These are phyloP conservation scores for Gallinago media DNA, from an alignment of 2,113 vertebrate genomes.

Conservation along the genomic window DNA sequence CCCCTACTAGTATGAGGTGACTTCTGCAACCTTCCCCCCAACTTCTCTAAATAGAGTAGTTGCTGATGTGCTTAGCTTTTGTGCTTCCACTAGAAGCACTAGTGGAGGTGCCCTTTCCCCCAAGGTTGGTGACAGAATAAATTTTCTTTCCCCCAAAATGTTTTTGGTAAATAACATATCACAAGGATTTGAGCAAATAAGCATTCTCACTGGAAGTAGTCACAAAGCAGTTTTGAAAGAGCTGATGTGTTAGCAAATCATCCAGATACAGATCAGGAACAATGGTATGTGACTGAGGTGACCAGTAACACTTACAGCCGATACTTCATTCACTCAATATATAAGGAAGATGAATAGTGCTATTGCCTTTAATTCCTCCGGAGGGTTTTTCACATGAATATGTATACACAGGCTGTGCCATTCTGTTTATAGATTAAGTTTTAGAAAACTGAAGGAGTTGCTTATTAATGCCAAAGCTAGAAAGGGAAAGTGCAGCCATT, in stretches of 20 bases:
- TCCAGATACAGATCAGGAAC: neutral
- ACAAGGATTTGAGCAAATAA: neutral
- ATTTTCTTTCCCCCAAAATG: neutral
- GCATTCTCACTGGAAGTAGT: neutral
- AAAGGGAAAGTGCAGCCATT: neutral
- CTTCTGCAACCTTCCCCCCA: neutral
- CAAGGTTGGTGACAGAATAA: neutral
- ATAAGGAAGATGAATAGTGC: conserved; percentile 13
- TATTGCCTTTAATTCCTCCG: conserved; percentile 35
- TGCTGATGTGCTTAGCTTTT: neutral
- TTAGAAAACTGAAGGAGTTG: neutral
- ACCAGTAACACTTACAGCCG: neutral
- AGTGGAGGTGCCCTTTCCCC: neutral
- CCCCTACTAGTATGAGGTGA: neutral
- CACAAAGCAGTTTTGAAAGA: neutral
- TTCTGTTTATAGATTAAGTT: conserved; percentile 25
- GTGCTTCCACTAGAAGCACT: neutral
- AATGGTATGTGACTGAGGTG: neutral
- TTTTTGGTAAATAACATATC: neutral
- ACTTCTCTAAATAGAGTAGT: neutral
- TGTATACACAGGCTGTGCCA: conserved; percentile 13
- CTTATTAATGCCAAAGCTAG: neutral
- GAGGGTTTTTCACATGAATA: conserved; percentile 30
- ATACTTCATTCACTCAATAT: neutral
- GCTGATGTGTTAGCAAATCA: neutral